Evolutionary conservation across 64 coral and sea anemone genomes (phyloP), one percentile per base, ranked within the genome.

Genomic region (Acropora tenuis): DNA sequence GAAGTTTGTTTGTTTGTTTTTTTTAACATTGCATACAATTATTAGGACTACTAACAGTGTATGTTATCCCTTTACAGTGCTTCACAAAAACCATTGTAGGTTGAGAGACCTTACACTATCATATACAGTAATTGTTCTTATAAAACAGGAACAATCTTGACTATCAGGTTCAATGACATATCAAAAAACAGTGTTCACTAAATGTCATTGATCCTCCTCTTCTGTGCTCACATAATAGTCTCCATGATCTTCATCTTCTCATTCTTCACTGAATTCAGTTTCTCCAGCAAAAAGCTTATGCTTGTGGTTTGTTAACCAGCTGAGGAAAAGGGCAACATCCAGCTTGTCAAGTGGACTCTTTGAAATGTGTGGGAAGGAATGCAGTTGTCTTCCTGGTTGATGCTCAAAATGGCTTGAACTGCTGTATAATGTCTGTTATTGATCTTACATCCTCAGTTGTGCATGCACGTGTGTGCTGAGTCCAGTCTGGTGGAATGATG

Each of bases 261-360:
- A 4, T 4, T 88, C 86, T 6, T 19, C 77, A 73, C 44, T 47
- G 47, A n/a, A 18, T 45, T 18, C 77, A 59, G 12, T 65, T 15
- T 49, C 18, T 42, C 43, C 53, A 41, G 13, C 30, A 50, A 72
- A 46, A 44, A 81, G 55, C 42, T 44, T 90, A 48, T 63, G 52
- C 78, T 91, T 84, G 47, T 91, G 90, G 2, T 45, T 75, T 50
- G 80, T 59, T 43, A 91, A 12, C 90, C 90, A 91, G 11, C 48
- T 76, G 60, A 77, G 47, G 18, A 91, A 11, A 76, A 65, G 69
- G 13, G 48, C 48, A 17, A 86, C 47, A 87, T 92, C 75, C 3
- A 92, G 42, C 43, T 87, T 15, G 1, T 92, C 90, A 50, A 92
- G 83, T 50, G 90, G 90, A 72, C 40, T 92, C 55, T 92, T 92